Evolutionary conservation across 2,888 invertebrate species (phyloP).

Genomic region (Acleris holmiana): DNA sequence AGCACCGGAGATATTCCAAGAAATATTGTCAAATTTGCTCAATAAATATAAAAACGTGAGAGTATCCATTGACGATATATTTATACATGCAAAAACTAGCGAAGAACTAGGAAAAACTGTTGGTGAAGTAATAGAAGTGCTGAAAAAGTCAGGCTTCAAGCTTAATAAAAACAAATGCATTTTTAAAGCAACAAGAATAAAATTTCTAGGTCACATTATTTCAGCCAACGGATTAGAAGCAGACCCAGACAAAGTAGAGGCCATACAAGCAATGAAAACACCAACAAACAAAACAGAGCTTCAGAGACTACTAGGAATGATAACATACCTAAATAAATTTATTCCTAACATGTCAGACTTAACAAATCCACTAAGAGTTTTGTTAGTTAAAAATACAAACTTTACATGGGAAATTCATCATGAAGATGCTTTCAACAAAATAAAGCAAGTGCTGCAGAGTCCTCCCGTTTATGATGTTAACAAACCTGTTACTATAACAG

Average conservation of each 20-base stretch:
- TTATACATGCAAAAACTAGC: conserved; percentile 33
- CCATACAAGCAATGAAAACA: conserved; percentile 37
- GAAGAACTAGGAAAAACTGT: conserved; percentile 31
- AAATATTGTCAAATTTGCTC: conserved; percentile 36
- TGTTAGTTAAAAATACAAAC: conserved; percentile 32
- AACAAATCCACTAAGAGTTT: conserved; percentile 21
- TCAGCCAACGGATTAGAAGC: conserved; percentile 36
- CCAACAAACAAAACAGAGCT: conserved; percentile 41
- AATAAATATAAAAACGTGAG: conserved; percentile 31
- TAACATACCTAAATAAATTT: conserved; percentile 36
- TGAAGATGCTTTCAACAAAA: conserved; percentile 14
- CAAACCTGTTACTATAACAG: conserved; percentile 25
- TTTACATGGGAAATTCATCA: conserved; percentile 35
- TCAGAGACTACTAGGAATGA: conserved; percentile 37
- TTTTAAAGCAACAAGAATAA: conserved; percentile 40
- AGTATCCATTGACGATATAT: conserved; percentile 34
- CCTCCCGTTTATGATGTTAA: conserved; percentile 31
- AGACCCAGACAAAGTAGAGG: conserved; percentile 40
- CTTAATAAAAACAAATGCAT: neutral
- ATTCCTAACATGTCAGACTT: conserved; percentile 12
- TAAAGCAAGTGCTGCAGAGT: conserved; percentile 22
- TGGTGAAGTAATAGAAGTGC: conserved; percentile 24
- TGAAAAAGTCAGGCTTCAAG: conserved; percentile 19
- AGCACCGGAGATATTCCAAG: conserved; percentile 39
- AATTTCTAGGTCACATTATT: conserved; percentile 28